Evolutionary conservation across 2,113 vertebrate genomes (phyloP).

Genomic region (Opisthocomus hoazin): DNA sequence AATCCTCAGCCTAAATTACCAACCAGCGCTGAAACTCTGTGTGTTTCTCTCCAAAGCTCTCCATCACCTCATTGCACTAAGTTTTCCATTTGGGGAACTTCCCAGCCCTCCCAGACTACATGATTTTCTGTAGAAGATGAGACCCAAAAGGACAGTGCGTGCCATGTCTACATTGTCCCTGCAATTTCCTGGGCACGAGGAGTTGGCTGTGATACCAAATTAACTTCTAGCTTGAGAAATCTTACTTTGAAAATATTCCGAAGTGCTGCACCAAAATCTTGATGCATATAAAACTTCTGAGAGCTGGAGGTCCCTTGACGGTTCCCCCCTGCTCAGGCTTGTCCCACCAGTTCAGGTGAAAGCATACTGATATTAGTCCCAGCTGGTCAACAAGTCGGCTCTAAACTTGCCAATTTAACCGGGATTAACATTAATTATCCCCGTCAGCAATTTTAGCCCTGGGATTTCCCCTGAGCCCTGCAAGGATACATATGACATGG

Average conservation of each 20-base stretch:
- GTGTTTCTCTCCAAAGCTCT: neutral
- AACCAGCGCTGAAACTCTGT: neutral
- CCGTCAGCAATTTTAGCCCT: neutral
- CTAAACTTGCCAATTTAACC: neutral
- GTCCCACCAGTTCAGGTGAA: neutral
- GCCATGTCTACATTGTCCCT: neutral
- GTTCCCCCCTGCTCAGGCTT: neutral
- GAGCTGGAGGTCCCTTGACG: neutral
- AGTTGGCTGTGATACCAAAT: neutral
- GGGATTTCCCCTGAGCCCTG: neutral
- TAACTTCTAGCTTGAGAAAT: neutral
- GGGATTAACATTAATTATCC: neutral
- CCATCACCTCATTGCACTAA: neutral
- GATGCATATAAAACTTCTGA: neutral
- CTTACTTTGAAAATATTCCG: neutral
- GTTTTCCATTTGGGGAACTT: neutral
- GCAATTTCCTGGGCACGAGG: neutral
- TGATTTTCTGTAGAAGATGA: neutral
- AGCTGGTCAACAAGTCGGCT: neutral
- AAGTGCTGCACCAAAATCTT: neutral
- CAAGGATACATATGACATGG: rapidly evolving
- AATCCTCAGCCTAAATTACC: neutral
- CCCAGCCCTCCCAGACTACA: neutral
- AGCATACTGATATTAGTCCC: neutral
- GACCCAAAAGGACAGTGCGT: neutral